phyloP scores from a whole-genome alignment of 2,797 vertebrate genomes.

The Fratercula arctica region DNA sequence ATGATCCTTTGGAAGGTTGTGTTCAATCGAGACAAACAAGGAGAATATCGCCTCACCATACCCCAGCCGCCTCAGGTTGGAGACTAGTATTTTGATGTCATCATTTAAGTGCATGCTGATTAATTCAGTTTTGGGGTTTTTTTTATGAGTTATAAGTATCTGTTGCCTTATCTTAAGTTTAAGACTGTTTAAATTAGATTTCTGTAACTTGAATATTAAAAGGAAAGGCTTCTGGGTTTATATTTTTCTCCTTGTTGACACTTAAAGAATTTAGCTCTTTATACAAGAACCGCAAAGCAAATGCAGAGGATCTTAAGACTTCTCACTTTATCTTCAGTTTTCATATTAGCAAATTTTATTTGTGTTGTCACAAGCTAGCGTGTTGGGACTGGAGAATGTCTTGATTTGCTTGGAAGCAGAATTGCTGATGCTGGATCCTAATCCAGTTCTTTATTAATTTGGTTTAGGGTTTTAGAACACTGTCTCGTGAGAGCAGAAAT shows the following conservation, averaged over 20 bases:
- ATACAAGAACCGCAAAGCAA: background rate
- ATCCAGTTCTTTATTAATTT: background rate
- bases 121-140: conserved; percentile 17
- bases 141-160: background rate
- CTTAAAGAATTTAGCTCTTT: background rate
- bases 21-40: conserved; percentile 97
- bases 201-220: background rate
- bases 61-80: conserved; percentile 94
- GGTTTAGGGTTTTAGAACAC: background rate
- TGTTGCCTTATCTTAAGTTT: conserved; percentile 25
- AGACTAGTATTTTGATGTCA: conserved; percentile 79
- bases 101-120: conserved; percentile 61
- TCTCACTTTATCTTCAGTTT: background rate
- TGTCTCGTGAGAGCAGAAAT: background rate
- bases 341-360: background rate
- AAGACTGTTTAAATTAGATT: background rate
- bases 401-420: background rate
- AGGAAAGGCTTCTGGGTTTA: background rate
- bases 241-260: background rate
- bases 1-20: conserved; percentile 98
- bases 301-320: background rate
- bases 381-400: background rate
- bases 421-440: background rate
- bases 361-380: background rate
- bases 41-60: conserved; percentile 87